Base-by-base conservation (phyloP, 2,797 vertebrate genomes). In the Parambassis ranga region DNA sequence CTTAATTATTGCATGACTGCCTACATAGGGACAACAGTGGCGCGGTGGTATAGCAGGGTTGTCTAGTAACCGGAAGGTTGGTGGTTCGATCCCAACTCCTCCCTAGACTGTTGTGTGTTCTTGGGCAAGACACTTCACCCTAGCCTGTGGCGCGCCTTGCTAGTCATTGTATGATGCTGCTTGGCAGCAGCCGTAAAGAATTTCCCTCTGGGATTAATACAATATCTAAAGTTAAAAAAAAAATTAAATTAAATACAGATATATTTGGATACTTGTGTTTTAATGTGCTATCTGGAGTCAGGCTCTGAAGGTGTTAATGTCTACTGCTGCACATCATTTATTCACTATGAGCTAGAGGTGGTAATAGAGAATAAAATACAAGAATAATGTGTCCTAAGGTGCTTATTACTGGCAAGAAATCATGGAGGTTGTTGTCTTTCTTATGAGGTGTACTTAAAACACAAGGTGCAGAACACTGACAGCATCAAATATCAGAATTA, bases 1-100 rank as follows among this genome's bases (percentile, higher is more conserved):
- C 55, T 76, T 71, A 77, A 74, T 80, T 77, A 51, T 36, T 53
- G 60, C 47, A 43, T 19, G 24, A 52, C 4, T 62, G 38, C 35
- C 31, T 38, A 11, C 15, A 37, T 52, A 41, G 23, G n/a, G n/a
- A n/a, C n/a, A n/a, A n/a, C n/a, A n/a, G n/a, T n/a, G n/a, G n/a
- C n/a, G n/a, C n/a, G n/a, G n/a, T n/a, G n/a, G n/a, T n/a, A n/a
- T n/a, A n/a, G n/a, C n/a, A n/a, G n/a, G n/a, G n/a, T n/a, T n/a
- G n/a, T n/a, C n/a, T n/a, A n/a, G n/a, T n/a, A n/a, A n/a, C n/a
- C n/a, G n/a, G n/a, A n/a, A n/a, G n/a, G n/a, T n/a, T n/a, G n/a
- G n/a, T n/a, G n/a, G n/a, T n/a, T n/a, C n/a, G n/a, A n/a, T n/a
- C n/a, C n/a, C n/a, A n/a, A n/a, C n/a, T n/a, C n/a, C n/a, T n/a